Base-by-base conservation (phyloP, 2,888 invertebrate species). In the Drosophila cognata region DNA sequence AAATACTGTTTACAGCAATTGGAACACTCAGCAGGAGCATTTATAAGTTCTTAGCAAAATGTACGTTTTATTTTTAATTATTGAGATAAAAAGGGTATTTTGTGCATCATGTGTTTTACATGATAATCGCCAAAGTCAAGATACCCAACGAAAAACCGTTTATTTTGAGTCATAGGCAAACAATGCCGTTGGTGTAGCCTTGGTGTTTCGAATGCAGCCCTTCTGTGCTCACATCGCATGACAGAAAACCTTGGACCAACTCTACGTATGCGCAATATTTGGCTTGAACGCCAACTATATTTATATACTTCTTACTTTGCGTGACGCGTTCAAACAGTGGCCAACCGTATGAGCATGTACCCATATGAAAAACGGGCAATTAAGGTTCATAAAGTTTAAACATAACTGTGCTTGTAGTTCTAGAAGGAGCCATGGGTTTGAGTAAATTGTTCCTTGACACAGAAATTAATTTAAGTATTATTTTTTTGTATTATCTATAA, bases 211-310 rank as follows among this genome's bases (percentile, higher is more conserved):
- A 60, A 64, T 13, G 35, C 53, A 64, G 48, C 48, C 36, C 29
- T 51, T 50, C 46, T 52, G 61, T 33, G 57, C 57, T 25, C 28
- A 8, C 31, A 18, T 70, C 57, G 77, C 61, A 77, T 58, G 60
- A 28, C 61, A 41, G 29, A 69, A 36, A 59, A 33, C 78, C 78
- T 59, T 78, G 77, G 73, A 66, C 71, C 69, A 72, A 69, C 69
- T 51, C 52, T n/a, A 61, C 80, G 81, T 81, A 75, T 81, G 72
- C 63, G 65, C 78, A 75, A 82, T 82, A 79, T 82, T 82, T 82
- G 68, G 64, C 64, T 75, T 70, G 4, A 33, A 65, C 71, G 61
- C 60, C 59, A 62, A 59, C 65, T 51, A 69, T 81, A 81, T 83
- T 82, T 82, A 65, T 73, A 71, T 58, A 64, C 60, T 60, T 60